Evolutionary conservation across 2,113 vertebrate species (phyloP), one percentile per base, ranked within the genome.

Genomic region (Pomatorhinus ruficollis): DNA sequence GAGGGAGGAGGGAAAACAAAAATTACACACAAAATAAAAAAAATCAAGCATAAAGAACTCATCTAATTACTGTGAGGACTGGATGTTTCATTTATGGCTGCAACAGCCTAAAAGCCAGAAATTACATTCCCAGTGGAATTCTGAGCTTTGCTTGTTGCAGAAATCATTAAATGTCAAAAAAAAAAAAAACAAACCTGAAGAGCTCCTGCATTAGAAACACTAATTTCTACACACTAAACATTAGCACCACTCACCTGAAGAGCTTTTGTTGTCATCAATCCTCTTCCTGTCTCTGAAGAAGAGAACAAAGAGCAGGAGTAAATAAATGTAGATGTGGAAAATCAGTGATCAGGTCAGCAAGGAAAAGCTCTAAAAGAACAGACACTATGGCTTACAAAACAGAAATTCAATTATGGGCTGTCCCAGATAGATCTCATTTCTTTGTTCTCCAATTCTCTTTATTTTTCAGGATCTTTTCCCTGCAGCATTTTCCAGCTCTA

Each of bases 211-310:
- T 24, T 21, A 79, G 28, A 42, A 72, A 17, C 24, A n/a, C n/a
- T n/a, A n/a, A n/a, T n/a, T n/a, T n/a, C n/a, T n/a, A n/a, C n/a
- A n/a, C n/a, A n/a, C n/a, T n/a, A n/a, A n/a, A n/a, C n/a, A n/a
- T n/a, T n/a, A 83, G 30, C 35, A 54, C 6, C 30, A 92, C 98
- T 83, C 83, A 99, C 99, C 98, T 97, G 97, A 37, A 99, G 84
- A 6, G 91, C 39, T 74, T 88, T 97, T 33, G 96, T 97, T 87
- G 98, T 88, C 98, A 98, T 98, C 79, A 99, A 89, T n/a, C 99
- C 99, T 97, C 99, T 98, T 86, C 99, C 99, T 10, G 99, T 99
- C 90, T 93, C 99, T 99, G 94, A 24, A 90, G 11, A 30, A 91
- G 39, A 47, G 37, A 60, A 83, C 49, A 92, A 60, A 63, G 50